Conservation (phyloP, 2,797 vertebrate species). For the Mallotus villosus region DNA sequence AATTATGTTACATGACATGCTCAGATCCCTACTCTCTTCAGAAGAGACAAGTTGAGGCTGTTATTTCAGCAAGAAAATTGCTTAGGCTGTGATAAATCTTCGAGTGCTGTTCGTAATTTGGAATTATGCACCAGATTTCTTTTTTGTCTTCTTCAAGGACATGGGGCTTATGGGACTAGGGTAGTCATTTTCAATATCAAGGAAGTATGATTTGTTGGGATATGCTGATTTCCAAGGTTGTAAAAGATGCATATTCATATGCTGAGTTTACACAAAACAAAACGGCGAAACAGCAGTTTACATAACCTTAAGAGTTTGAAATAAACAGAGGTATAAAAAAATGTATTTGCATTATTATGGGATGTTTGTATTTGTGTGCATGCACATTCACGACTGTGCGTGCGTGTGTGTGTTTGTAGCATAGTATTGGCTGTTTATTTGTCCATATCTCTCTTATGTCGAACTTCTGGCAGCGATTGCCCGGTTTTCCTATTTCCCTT, state of each 20-base stretch:
- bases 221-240: conserved; percentile 71
- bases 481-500: conserved; percentile 73
- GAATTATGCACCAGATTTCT: conserved; percentile 38
- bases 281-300: conserved; percentile 54
- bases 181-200: conserved; percentile 55
- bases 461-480: conserved; percentile 67
- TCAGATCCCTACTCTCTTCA: conserved; percentile 25
- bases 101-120: conserved; percentile 38
- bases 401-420: not conserved
- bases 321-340: conserved; percentile 31
- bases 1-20: conserved; percentile 2
- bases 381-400: not conserved
- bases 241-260: conserved; percentile 70
- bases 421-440: conserved; percentile 13
- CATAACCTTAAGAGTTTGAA: conserved; percentile 46
- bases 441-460: conserved; percentile 65
- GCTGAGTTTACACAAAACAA: conserved; percentile 61
- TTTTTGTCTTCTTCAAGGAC: conserved; percentile 59
- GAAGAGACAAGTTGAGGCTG: conserved; percentile 16
- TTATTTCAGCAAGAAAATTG: conserved; percentile 30
- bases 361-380: conserved; percentile 13
- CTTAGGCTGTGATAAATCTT: conserved; percentile 20
- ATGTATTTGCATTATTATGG: conserved; percentile 40
- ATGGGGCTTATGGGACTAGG: conserved; percentile 48
- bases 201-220: conserved; percentile 47